Percentiles rank a stretch among this genome's conserved stretches.
These are phyloP conservation scores for Camponotus floridanus DNA, from an alignment of 1,140 invertebrate species.

Conservation along the genomic window DNA sequence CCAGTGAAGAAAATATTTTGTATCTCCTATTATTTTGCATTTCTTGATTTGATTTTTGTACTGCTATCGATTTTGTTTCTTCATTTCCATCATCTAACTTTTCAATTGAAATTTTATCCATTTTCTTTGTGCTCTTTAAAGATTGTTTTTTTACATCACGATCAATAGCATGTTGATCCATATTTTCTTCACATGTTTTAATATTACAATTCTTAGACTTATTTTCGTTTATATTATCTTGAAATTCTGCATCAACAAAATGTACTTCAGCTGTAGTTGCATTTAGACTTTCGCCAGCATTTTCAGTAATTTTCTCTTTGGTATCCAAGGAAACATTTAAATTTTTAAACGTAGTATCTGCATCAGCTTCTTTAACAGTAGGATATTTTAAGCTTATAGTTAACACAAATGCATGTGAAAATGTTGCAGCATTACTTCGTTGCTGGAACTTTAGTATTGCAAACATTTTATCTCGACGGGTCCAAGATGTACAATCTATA, in stretches of 20 bases:
- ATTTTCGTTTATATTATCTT: neutral
- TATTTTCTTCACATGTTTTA: neutral
- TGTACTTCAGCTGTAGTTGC: neutral
- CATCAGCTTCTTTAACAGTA: constrained; percentile 22
- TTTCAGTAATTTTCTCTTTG: neutral
- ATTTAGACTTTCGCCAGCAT: neutral
- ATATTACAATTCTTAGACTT: neutral
- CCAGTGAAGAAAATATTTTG: neutral
- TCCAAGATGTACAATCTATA: constrained; percentile 81
- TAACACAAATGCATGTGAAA: constrained; percentile 80
- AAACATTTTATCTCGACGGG: constrained; percentile 83
- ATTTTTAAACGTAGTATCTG: constrained; percentile 20
- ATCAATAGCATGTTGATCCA: neutral
- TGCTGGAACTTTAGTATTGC: constrained; percentile 82
- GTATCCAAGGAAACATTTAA: neutral
- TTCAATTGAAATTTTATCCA: neutral
- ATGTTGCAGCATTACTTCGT: constrained; percentile 74
- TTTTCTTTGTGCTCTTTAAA: neutral
- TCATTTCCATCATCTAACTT: neutral
- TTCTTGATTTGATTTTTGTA: neutral
- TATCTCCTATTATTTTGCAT: neutral
- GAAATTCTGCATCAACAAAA: neutral
- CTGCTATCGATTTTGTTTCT: neutral
- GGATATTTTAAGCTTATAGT: constrained; percentile 73
- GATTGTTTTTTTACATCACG: neutral